Evolutionary conservation across 2,888 invertebrate genomes (phyloP).

Genomic region (Ophion ventricosus): DNA sequence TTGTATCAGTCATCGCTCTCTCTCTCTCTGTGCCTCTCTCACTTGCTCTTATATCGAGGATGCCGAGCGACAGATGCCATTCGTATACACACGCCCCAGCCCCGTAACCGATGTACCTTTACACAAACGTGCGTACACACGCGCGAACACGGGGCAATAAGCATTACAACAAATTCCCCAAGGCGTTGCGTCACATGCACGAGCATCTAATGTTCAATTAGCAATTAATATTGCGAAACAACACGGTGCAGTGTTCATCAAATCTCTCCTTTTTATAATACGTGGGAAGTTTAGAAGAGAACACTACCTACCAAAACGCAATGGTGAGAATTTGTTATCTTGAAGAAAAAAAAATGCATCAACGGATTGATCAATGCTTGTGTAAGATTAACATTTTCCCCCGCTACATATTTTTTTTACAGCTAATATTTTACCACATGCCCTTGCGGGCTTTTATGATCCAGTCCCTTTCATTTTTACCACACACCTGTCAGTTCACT

Average conservation of each 20-base stretch:
- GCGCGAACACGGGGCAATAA: background rate
- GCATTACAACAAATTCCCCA: constrained; percentile 56
- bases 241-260: constrained; percentile 62
- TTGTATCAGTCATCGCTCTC: constrained; percentile 29
- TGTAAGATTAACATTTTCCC: background rate
- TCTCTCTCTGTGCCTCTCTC: constrained; percentile 29
- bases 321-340: background rate
- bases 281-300: background rate
- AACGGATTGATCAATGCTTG: background rate
- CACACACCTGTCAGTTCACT: no score
- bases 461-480: no score
- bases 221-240: constrained; percentile 70
- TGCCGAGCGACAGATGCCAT: constrained; percentile 57
- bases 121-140: constrained; percentile 1
- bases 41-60: constrained; percentile 42
- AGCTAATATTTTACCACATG: background rate
- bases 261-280: constrained; percentile 44
- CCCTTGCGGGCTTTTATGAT: no score
- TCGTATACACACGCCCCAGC: constrained; percentile 32
- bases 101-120: constrained; percentile 4
- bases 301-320: background rate
- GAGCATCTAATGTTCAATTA: constrained; percentile 66
- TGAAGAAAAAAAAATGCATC: background rate
- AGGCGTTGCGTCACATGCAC: constrained; percentile 52
- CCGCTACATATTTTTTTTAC: background rate